Evolutionary conservation across 2,888 invertebrate genomes (phyloP), one percentile per base, ranked within the genome.

Genomic region (Coecobrya sp.): DNA sequence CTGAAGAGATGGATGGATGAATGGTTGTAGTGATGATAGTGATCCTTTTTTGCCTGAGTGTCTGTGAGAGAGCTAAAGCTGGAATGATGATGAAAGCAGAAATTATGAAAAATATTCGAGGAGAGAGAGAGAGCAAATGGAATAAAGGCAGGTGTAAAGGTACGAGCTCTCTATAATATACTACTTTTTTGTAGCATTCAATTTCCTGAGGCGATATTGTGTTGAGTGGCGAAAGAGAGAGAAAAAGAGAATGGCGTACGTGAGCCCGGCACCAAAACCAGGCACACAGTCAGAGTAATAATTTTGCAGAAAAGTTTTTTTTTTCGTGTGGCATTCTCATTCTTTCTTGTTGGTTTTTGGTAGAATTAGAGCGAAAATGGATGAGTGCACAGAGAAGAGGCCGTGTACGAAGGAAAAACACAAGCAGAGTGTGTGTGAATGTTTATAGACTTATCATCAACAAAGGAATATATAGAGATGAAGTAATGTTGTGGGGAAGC

Each of bases 1-100:
- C 16, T 11, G 55, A n/a, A 55, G 13, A n/a, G 55, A 5, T 55
- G 1, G 19, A 5, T 55, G 62, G 22, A 22, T 62, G 30, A 27
- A 65, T 65, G 65, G 65, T 25, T 0, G 62, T 22, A 25, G 22
- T 22, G 62, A 62, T 22, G 62, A 62, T 62, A 22, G 22, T 62
- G 62, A 62, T 62, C 62, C 62, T 62, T n/a, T n/a, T n/a, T n/a
- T 22, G 62, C 62, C 62, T 62, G 19, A 49, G 49, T 49, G 49
- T 10, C 49, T 49, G 49, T 7, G 49, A 49, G 49, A 49, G 49
- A 13, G 49, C 22, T 62, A 25, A n/a, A 5, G 62, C 62, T 62
- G 62, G 22, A n/a, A 7, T 16, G 52, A 52, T 52, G 52, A 55
- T n/a, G n/a, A n/a, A n/a, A 55, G n/a, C 13, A 19, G n/a, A 55